Evolutionary conservation across 2,113 vertebrate species (phyloP).

Genomic region (Heterotis niloticus): DNA sequence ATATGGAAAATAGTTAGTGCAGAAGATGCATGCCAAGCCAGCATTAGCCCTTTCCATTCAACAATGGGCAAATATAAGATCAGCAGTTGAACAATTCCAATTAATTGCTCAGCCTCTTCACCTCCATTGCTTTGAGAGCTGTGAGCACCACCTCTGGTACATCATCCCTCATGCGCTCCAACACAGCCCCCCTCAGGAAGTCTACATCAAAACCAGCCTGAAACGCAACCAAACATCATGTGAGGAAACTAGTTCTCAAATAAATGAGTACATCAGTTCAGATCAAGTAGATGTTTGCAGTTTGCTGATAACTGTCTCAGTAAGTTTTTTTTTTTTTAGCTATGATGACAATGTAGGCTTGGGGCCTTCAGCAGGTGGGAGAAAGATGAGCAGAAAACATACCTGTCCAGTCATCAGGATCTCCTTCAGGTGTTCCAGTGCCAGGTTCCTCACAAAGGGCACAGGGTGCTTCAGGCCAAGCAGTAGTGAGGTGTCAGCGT

Average conservation of each 20-base stretch:
- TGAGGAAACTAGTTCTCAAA: not conserved
- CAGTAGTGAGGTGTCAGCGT: conserved; percentile 82
- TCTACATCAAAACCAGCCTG: conserved; percentile 74
- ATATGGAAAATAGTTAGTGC: not conserved
- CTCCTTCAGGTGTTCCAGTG: conserved; percentile 76
- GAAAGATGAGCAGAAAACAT: conserved; percentile 36
- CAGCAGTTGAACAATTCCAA: not conserved
- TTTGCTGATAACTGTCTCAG: not conserved
- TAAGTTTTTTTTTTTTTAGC: no score
- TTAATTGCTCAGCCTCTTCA: conserved; percentile 37
- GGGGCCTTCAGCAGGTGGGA: not conserved
- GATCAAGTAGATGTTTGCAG: no score
- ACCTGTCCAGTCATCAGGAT: conserved; percentile 73
- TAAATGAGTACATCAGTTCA: no score
- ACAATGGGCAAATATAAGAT: not conserved
- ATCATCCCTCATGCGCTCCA: conserved; percentile 79
- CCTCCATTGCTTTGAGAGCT: conserved; percentile 73
- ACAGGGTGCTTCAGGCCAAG: conserved; percentile 90
- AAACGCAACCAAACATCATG: conserved; percentile 18
- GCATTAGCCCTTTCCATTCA: not conserved
- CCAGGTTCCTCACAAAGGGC: conserved; percentile 73
- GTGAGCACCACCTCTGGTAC: conserved; percentile 71
- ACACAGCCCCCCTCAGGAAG: conserved; percentile 79
- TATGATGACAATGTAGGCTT: no score
- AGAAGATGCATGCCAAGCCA: not conserved